These are phyloP conservation scores for Crotalus horridus DNA, from an alignment of 2,113 vertebrate genomes.

Conservation along the genomic window DNA sequence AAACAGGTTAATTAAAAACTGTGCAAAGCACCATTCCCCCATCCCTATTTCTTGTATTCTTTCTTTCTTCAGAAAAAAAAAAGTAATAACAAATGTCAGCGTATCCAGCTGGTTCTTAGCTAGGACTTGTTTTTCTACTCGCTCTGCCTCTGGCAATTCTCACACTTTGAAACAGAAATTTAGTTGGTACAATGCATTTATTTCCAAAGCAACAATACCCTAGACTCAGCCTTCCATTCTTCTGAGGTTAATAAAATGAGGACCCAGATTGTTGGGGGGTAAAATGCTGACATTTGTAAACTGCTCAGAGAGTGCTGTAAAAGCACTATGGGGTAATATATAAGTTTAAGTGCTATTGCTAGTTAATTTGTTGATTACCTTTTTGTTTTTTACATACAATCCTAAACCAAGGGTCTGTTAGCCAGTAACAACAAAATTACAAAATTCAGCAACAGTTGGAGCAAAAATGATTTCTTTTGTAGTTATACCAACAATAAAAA, in stretches of 20 bases:
- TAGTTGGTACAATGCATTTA: background rate
- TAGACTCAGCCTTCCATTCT: background rate
- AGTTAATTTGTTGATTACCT: background rate
- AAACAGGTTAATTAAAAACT: background rate
- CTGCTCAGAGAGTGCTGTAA: background rate
- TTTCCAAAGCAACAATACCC: background rate
- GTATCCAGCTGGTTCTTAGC: background rate
- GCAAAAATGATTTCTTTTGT: background rate
- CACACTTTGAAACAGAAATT: background rate
- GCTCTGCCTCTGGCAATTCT: background rate
- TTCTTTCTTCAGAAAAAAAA: background rate
- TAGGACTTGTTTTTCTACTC: background rate
- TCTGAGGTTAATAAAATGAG: background rate
- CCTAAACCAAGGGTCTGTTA: background rate
- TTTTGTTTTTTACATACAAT: background rate
- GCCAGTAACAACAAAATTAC: background rate
- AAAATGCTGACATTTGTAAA: background rate
- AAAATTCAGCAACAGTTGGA: background rate
- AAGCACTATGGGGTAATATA: background rate
- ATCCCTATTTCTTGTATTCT: background rate
- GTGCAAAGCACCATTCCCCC: background rate
- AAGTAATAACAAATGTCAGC: background rate
- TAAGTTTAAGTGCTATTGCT: background rate
- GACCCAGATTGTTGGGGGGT: background rate
- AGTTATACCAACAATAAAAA: background rate